Base-by-base conservation (phyloP, 1,140 invertebrate species). In the Drosophila santomea region DNA sequence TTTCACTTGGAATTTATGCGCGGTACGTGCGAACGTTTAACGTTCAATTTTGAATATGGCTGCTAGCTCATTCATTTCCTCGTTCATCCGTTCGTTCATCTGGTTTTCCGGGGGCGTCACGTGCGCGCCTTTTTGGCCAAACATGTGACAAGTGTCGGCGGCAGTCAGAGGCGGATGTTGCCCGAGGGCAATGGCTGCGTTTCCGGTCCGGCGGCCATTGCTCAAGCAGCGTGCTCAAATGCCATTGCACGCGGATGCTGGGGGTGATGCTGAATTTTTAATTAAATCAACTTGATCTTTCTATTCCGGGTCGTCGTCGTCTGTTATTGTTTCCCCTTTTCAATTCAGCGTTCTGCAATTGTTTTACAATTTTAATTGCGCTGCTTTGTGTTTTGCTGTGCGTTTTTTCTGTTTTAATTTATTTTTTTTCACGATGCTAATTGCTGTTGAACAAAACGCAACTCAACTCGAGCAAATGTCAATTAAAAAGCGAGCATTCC, bases 141-240 rank as follows among this genome's bases (percentile, higher is more conserved):
- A 74, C 84, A 83, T 89, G 84, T 88, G 84, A 88, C 85, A 88
- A 89, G 73, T 89, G 84, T 89, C 84, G 83, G 82, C 84, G 88
- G 78, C 80, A 78, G 78, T 61, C 75, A 59, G 63, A 56, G 68
- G 50, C 69, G 32, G 55, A 55, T 50, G 52, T 50, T 57, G 57
- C 41, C 64, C 67, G 66, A 48, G 66, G 67, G 67, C 67, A 71
- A 71, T 78, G 74, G 67, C 78, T 51, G 80, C 64, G 74, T 75
- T 78, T 72, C 67, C 66, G 66, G 56, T 62, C 41, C 66, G 57
- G 59, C 64, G 73, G 73, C 84, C 76, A 89, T 88, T 86, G 67
- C 64, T 74, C 57, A 17, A 38, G 38, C 52, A 14, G 39, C 75
- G 72, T 78, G 76, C 71, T 66, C 67, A 78, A 80, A 83, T 80